Conservation (phyloP, 2,113 vertebrate species). For the Stictonetta naevosa region DNA sequence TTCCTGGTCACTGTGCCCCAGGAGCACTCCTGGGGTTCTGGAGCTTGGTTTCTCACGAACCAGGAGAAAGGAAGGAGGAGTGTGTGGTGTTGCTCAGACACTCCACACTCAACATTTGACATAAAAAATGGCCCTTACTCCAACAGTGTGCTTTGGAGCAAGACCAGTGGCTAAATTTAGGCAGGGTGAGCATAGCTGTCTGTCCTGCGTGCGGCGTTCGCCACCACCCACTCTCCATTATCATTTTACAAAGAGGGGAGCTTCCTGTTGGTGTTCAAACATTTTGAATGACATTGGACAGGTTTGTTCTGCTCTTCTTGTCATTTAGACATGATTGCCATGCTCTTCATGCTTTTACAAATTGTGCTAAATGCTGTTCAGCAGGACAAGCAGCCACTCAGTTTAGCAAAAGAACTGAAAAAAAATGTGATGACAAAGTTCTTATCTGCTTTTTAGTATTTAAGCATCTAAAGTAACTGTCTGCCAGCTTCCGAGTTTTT, state of each 20-base stretch:
- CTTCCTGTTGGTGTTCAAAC: background rate
- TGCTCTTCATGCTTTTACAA: background rate
- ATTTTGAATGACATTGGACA: background rate
- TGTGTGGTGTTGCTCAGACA: background rate
- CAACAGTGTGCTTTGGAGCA: constrained; percentile 30
- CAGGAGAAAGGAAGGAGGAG: background rate
- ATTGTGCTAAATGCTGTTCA: background rate
- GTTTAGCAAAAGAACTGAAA: background rate
- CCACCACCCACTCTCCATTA: background rate
- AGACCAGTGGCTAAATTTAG: constrained; percentile 49
- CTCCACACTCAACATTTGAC: background rate
- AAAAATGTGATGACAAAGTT: background rate
- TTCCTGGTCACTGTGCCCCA: background rate
- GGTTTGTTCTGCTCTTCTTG: background rate
- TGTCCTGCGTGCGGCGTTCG: rapidly evolving
- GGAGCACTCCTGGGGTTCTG: background rate
- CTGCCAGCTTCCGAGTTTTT: background rate
- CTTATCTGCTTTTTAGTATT: background rate
- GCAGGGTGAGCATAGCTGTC: background rate
- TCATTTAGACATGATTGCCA: background rate
- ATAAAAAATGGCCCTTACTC: background rate
- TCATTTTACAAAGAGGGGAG: background rate
- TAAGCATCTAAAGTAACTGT: background rate
- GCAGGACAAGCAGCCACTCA: background rate
- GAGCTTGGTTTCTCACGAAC: background rate